phyloP scores from a whole-genome alignment of 2,797 vertebrate species.

The Falco biarmicus region DNA sequence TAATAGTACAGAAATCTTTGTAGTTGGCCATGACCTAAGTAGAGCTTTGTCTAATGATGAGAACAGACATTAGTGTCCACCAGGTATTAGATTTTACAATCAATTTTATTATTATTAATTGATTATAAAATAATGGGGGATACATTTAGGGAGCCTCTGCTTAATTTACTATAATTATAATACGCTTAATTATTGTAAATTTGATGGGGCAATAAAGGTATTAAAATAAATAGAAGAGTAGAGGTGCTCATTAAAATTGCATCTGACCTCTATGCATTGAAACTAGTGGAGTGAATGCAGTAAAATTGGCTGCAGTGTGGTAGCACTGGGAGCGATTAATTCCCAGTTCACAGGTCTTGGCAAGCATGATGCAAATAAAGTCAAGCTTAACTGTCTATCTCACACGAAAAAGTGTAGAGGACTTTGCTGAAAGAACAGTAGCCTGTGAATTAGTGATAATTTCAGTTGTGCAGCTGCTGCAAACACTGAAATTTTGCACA shows the following conservation, averaged over 20 bases:
- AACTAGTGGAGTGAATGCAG: slow-evolving; percentile 12
- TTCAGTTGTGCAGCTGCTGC: slow-evolving; percentile 49
- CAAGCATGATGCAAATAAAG: slow-evolving; percentile 8
- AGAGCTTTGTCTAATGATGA: slow-evolving; percentile 19
- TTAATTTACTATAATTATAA: slow-evolving; percentile 66
- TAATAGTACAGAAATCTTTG: slow-evolving; percentile 1
- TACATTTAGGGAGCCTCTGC: slow-evolving; percentile 39
- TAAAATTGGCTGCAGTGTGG: background rate
- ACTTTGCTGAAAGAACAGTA: slow-evolving; percentile 13
- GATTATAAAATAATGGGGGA: slow-evolving; percentile 62
- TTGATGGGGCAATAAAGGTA: slow-evolving; percentile 62
- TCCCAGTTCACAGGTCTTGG: slow-evolving; percentile 22
- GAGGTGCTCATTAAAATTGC: slow-evolving; percentile 63
- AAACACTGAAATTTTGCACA: background rate
- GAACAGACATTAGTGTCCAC: slow-evolving; percentile 33
- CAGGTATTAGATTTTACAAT: slow-evolving; percentile 57
- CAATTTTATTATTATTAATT: slow-evolving; percentile 71
- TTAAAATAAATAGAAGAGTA: slow-evolving; percentile 64
- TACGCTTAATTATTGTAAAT: slow-evolving; percentile 62
- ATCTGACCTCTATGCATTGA: slow-evolving; percentile 38
- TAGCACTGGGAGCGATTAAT: slow-evolving; percentile 23
- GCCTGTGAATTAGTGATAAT: slow-evolving; percentile 5
- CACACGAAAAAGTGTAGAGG: background rate
- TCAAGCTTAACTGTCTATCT: slow-evolving; percentile 6
- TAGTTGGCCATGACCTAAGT: background rate